Conservation (phyloP, 2,797 vertebrate species). For the Chaetophractus vellerosus region DNA sequence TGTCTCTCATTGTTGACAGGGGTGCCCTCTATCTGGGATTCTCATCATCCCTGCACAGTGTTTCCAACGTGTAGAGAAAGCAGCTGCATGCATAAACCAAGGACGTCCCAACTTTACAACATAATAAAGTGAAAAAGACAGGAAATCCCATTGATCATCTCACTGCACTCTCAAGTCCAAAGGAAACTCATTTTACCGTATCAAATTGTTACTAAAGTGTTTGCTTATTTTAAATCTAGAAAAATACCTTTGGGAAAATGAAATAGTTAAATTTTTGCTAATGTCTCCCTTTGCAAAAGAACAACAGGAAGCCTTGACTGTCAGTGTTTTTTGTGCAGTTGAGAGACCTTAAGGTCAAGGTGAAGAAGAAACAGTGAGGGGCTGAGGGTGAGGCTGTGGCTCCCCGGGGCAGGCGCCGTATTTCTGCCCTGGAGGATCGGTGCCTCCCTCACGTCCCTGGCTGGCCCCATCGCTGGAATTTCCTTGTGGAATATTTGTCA, state of each 20-base stretch:
- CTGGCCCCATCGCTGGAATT: not conserved
- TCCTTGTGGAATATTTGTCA: not conserved
- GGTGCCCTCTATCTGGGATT: not conserved
- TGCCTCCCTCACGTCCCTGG: not conserved
- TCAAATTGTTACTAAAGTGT: constrained; percentile 39
- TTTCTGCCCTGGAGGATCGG: not conserved
- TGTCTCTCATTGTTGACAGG: not conserved
- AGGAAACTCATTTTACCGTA: constrained; percentile 52
- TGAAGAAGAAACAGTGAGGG: not conserved
- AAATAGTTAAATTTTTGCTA: constrained; percentile 66
- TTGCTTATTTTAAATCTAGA: constrained; percentile 45
- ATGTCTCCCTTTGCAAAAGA: constrained; percentile 57
- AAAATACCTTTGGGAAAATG: not conserved
- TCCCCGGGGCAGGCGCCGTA: fast-evolving
- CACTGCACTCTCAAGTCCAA: constrained; percentile 15
- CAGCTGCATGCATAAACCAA: not conserved
- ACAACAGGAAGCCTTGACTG: constrained; percentile 27
- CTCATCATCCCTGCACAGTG: not conserved
- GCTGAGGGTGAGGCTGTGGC: not conserved
- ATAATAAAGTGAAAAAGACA: constrained; percentile 13
- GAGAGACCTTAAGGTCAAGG: constrained; percentile 17
- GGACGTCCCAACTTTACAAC: not conserved
- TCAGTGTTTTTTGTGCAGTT: not conserved
- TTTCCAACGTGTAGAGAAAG: not conserved
- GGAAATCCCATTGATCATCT: constrained; percentile 21